Base-by-base conservation (phyloP, 37 sponge, comb jelly and placozoan species). In the Crambe crambe region DNA sequence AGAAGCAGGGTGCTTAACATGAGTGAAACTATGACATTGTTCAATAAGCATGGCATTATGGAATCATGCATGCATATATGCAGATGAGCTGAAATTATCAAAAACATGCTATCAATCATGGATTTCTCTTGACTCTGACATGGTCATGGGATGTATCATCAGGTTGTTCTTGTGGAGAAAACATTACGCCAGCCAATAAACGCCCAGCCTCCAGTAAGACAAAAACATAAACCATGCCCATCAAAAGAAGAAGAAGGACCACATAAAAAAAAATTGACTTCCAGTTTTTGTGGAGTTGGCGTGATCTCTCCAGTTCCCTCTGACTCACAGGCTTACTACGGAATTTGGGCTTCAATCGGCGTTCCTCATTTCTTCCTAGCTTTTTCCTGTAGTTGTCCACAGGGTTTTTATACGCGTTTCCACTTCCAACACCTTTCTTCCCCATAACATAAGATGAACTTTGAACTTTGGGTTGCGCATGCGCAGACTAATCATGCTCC, bases 371-470 rank as follows among this genome's bases (percentile, higher is more conserved):
- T 36, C 32, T 31, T 6, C 69, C 69, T 37, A 68, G 38, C 69
- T 68, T 4, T 32, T 36, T 68, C 38, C 69, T 68, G 69, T 68
- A 68, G 38, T 36, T 32, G 21, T 68, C 69, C 69, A 68, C 69
- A 31, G 69, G 69, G 15, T 27, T 62, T 62, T 18, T 62, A 62
- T 8, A 30, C 38, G 38, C 20, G 9, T 37, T 32, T 8, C 69
- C 69, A 21, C 63, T 20, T 8, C 30, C 29, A 8, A 4, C 63
- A 29, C 10, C 37, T 36, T 32, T 68, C 38, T 68, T 68, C 5
- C 69, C 69, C 69, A 68, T 68, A n/a, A n/a, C n/a, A n/a, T n/a
- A n/a, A n/a, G n/a, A n/a, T n/a, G n/a, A n/a, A n/a, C n/a, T n/a
- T n/a, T n/a, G n/a, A n/a, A n/a, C n/a, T n/a, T n/a, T n/a, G n/a